Conservation (phyloP, 1,140 invertebrate species). For the Danaus melanippus region DNA sequence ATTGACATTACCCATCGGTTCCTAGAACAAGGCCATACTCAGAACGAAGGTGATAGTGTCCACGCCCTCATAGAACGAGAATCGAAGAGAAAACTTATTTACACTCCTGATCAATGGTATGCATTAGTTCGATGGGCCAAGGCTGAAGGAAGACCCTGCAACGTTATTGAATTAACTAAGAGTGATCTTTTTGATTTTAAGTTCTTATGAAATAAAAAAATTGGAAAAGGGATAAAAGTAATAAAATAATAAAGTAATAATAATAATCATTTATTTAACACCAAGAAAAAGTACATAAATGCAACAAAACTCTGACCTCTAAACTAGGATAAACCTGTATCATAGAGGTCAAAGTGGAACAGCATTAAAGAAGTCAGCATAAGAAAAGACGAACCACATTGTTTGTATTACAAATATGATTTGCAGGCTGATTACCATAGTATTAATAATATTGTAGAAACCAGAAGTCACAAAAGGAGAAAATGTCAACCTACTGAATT, state of each 20-base stretch:
- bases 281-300: too few relatives aligned
- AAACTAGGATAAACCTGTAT: too few relatives aligned
- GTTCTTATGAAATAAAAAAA: slow-evolving; percentile 9
- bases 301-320: too few relatives aligned
- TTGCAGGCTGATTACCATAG: not conserved
- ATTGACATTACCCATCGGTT: slow-evolving; percentile 37
- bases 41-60: slow-evolving; percentile 45
- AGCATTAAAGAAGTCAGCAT: slow-evolving; percentile 9
- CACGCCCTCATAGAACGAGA: slow-evolving; percentile 42
- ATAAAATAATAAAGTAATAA: not conserved
- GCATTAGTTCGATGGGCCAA: slow-evolving; percentile 33
- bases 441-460: not conserved
- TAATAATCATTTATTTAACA: too few relatives aligned
- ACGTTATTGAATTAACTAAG: slow-evolving; percentile 24
- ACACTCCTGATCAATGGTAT: slow-evolving; percentile 34
- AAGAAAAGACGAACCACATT: slow-evolving; percentile 1
- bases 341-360: too few relatives aligned
- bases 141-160: slow-evolving; percentile 23
- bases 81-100: slow-evolving; percentile 30
- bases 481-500: slow-evolving; percentile 7
- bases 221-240: slow-evolving; percentile 4
- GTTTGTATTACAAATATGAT: slow-evolving; percentile 13
- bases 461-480: slow-evolving; percentile 11
- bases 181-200: slow-evolving; percentile 33
- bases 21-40: slow-evolving; percentile 45